Percentiles rank a stretch among this genome's conserved stretches.
Evolutionary conservation across 2,888 invertebrate genomes (phyloP).

Genomic region (Xestoiulus laeticollis): DNA sequence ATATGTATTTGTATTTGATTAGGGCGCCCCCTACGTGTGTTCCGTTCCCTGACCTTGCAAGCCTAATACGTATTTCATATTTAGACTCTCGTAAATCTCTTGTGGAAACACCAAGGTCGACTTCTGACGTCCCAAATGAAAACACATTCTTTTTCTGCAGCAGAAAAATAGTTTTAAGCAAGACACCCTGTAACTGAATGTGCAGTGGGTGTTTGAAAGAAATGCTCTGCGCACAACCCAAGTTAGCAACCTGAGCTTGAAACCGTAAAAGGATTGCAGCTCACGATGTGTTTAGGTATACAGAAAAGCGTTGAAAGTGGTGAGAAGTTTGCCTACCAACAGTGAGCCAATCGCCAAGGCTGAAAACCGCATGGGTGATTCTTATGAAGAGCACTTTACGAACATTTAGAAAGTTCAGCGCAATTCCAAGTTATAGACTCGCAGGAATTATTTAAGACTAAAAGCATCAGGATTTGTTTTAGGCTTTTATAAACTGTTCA

Average conservation of each 20-base stretch:
- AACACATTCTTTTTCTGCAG: background rate
- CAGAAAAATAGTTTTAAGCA: background rate
- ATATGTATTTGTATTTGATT: background rate
- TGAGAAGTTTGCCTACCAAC: background rate
- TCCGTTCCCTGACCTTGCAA: conserved; percentile 23
- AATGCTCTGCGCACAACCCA: too few species aligned
- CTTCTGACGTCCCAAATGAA: background rate
- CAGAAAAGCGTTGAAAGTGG: background rate
- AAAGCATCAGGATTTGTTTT: background rate
- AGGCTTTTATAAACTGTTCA: background rate
- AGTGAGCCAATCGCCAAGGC: background rate
- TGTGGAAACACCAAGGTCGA: background rate
- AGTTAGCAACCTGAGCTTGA: conserved; percentile 26
- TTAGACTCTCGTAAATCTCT: conserved; percentile 7
- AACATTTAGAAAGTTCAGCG: background rate
- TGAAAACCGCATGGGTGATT: background rate
- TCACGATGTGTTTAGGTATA: background rate
- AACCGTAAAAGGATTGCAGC: conserved; percentile 26
- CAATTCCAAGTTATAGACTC: background rate
- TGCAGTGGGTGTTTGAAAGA: background rate
- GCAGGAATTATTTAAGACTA: background rate
- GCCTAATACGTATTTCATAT: conserved; percentile 2
- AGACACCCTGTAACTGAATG: background rate
- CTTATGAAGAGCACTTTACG: background rate
- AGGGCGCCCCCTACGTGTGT: background rate